phyloP scores from a whole-genome alignment of 1,140 invertebrate species.

The Berghia stephanieae region DNA sequence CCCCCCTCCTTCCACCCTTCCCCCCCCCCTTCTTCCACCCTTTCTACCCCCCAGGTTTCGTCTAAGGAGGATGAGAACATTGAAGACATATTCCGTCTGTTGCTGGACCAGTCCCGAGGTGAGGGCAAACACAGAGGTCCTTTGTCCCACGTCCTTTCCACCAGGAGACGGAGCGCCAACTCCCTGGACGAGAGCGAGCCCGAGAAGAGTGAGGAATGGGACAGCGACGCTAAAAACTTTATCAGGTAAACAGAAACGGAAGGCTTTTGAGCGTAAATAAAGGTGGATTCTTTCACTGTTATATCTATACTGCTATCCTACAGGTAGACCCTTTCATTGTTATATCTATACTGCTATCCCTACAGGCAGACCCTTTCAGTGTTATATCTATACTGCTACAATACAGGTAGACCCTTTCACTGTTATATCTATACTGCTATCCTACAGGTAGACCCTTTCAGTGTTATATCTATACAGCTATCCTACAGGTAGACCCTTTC shows the following conservation, averaged over 20 bases:
- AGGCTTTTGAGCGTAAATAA: too few relatives aligned
- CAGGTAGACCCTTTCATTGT: too few relatives aligned
- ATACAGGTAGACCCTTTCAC: too few relatives aligned
- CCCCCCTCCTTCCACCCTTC: not conserved
- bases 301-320: too few relatives aligned
- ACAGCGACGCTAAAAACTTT: conserved; percentile 49
- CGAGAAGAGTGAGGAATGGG: conserved; percentile 40
- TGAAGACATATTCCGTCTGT: conserved; percentile 53
- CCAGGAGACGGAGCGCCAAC: conserved; percentile 52
- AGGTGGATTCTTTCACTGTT: too few relatives aligned
- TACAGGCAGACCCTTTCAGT: too few relatives aligned
- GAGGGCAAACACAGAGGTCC: conserved; percentile 34
- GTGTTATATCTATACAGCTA: too few relatives aligned
- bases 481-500: too few relatives aligned
- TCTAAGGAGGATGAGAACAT: conserved; percentile 56
- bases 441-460: too few relatives aligned
- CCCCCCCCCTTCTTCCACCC: not conserved
- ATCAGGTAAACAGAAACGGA: conserved; percentile 23
- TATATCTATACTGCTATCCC: too few relatives aligned
- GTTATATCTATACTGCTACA: too few relatives aligned
- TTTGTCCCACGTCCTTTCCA: conserved; percentile 14
- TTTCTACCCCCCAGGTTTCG: conserved; percentile 45
- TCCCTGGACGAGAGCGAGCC: conserved; percentile 48
- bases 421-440: too few relatives aligned
- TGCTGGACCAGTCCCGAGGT: conserved; percentile 51